Base-by-base conservation (phyloP, 2,113 vertebrate species). In the Rhinoderma darwinii region DNA sequence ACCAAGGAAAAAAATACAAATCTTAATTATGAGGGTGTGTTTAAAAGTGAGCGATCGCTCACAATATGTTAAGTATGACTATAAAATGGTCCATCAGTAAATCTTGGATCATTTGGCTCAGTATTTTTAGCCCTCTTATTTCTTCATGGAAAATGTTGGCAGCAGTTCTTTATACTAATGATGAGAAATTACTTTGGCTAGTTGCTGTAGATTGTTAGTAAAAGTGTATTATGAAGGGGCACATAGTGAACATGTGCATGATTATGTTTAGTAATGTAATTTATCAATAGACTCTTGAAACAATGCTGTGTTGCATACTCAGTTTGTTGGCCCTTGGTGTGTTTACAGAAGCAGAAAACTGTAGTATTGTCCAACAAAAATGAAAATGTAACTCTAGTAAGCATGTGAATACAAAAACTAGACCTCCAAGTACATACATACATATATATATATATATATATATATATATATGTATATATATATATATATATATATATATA, bases 1-100 rank as follows among this genome's bases (percentile, higher is more conserved):
- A 70, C 66, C 75, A 47, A 68, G 75, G 59, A 59, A 77, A 84
- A 80, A 84, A 86, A 63, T 18, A 47, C 44, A 79, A 79, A 86
- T 86, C 59, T 35, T 86, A 86, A 86, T 86, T 86, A 86, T 86
- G 32, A 86, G 84, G 84, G 84, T 54, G 84, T 66, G 70, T 86
- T 86, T 86, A 68, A 86, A 85, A 79, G 47, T 86, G 61, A 86
- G 15, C 80, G 76, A 63, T 86, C 61, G 51, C 32, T 70, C 32
- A 79, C 59, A 70, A 78, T 61, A 86, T 59, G 41, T 86, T 79
- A 79, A 79, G 41, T 59, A 68, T n/a, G 61, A 79, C 76, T 54
- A 86, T 86, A 80, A 86, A 79, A 51, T 70, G 70, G 75, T 44
- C 44, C 39, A 66, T 79, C 56, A 86, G 61, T 78, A 44, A 86